Conservation (phyloP, 2,113 vertebrate genomes). For the Mustelus asterias region DNA sequence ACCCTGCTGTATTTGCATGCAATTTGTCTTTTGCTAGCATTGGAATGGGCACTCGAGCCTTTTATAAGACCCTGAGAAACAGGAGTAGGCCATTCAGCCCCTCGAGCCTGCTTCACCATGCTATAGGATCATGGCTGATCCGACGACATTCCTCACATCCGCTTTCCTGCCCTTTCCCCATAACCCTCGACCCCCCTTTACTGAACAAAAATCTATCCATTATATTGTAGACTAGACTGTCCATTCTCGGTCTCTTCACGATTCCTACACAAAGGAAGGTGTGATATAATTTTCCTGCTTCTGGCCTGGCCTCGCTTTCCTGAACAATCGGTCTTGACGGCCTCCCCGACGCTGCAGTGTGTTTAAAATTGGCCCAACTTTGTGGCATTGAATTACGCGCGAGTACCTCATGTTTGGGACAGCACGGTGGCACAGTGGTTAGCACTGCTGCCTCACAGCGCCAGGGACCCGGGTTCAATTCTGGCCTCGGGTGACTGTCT, state of each 20-base stretch:
- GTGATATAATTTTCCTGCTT: not conserved
- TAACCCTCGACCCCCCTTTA: too few species aligned
- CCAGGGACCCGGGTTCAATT: too few species aligned
- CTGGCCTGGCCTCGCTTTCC: not conserved
- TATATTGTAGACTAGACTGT: not conserved
- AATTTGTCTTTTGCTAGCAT: not conserved
- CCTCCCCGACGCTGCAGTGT: not conserved
- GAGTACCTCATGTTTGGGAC: not conserved
- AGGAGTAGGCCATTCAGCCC: too few species aligned
- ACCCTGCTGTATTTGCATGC: not conserved
- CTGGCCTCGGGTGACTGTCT: too few species aligned
- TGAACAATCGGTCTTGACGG: not conserved
- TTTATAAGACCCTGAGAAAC: not conserved
- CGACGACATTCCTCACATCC: too few species aligned
- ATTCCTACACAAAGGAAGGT: not conserved
- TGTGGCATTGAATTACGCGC: not conserved
- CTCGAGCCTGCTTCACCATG: too few species aligned
- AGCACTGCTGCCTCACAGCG: too few species aligned
- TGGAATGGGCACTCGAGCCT: not conserved
- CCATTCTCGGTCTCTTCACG: not conserved
- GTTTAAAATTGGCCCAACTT: not conserved
- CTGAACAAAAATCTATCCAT: too few species aligned
- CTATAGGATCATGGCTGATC: too few species aligned
- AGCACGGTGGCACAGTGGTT: too few species aligned
- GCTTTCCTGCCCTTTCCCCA: too few species aligned